These are phyloP conservation scores for Lampris megalopsis DNA, from an alignment of 2,113 vertebrate genomes.

Conservation along the genomic window DNA sequence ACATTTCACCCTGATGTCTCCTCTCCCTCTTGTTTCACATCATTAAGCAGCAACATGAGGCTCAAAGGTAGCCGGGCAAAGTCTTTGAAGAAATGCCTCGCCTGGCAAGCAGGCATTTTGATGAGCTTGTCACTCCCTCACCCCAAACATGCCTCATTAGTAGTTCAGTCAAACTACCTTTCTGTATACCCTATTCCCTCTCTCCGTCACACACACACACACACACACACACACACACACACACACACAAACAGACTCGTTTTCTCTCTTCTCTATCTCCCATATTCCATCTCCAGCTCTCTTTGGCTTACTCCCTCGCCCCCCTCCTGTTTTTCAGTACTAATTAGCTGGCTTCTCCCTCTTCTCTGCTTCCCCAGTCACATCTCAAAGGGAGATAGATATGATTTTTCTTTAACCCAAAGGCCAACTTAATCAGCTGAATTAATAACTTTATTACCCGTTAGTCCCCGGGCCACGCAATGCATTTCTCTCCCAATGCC, in stretches of 20 bases:
- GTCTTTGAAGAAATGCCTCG: slow-evolving; percentile 66
- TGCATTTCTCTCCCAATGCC: slow-evolving; percentile 69
- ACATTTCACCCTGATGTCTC: slow-evolving; percentile 75
- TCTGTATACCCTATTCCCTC: slow-evolving; percentile 30
- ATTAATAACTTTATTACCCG: slow-evolving; percentile 87
- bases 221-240: not conserved
- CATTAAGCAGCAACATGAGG: slow-evolving; percentile 75
- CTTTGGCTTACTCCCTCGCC: slow-evolving; percentile 37
- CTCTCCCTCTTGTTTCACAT: slow-evolving; percentile 73
- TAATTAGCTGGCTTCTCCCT: slow-evolving; percentile 84
- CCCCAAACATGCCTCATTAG: slow-evolving; percentile 86
- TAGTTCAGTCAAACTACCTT: slow-evolving; percentile 81
- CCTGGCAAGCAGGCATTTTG: slow-evolving; percentile 73
- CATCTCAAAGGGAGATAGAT: slow-evolving; percentile 86
- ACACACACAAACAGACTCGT: slow-evolving; percentile 47
- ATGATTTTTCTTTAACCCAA: slow-evolving; percentile 88
- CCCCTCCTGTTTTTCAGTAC: slow-evolving; percentile 78
- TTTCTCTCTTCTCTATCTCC: slow-evolving; percentile 52
- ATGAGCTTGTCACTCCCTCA: slow-evolving; percentile 82
- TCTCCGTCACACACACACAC: slow-evolving; percentile 10
- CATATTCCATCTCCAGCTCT: slow-evolving; percentile 34
- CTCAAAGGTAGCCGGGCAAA: slow-evolving; percentile 77
- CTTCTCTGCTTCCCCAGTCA: slow-evolving; percentile 80
- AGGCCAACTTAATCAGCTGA: slow-evolving; percentile 88
- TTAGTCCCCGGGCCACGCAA: slow-evolving; percentile 79